These are phyloP conservation scores for Pedicia rivosa DNA, from an alignment of 2,888 invertebrate genomes.

Conservation along the genomic window DNA sequence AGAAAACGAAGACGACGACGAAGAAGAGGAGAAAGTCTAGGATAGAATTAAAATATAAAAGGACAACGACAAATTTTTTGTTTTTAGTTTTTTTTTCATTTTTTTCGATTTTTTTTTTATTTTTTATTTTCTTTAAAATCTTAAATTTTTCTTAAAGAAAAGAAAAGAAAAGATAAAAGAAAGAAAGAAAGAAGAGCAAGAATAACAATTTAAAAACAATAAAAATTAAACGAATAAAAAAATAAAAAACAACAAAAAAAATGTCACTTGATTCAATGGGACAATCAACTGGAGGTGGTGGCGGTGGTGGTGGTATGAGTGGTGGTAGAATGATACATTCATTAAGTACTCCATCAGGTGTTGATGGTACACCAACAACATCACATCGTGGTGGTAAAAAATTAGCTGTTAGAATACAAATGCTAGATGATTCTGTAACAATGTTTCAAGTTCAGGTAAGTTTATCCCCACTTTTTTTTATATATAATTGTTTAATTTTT, in stretches of 20 bases:
- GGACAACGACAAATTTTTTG: too few species aligned
- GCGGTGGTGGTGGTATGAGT: constrained; percentile 14
- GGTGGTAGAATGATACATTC: constrained; percentile 65
- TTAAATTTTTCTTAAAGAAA: too few species aligned
- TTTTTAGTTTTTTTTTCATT: too few species aligned
- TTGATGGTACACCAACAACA: constrained; percentile 50
- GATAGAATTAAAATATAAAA: too few species aligned
- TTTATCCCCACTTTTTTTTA: constrained; percentile 7
- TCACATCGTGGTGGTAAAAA: constrained; percentile 78
- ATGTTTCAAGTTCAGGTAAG: constrained; percentile 86
- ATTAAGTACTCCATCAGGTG: constrained; percentile 69
- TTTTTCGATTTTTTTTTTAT: too few species aligned
- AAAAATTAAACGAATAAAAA: not conserved
- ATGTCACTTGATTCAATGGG: constrained; percentile 30
- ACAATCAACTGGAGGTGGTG: constrained; percentile 14
- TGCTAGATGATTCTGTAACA: constrained; percentile 77
- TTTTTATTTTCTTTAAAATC: too few species aligned
- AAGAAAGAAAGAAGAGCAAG: too few species aligned
- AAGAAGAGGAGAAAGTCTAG: too few species aligned
- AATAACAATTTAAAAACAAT: too few species aligned
- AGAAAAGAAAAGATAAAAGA: too few species aligned
- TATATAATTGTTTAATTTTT: too few species aligned
- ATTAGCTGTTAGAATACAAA: constrained; percentile 73
- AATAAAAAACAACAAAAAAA: constrained; percentile 8
- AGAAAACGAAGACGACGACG: too few species aligned